Percentiles rank a stretch among this genome's conserved stretches.
These are phyloP conservation scores for Delphinus delphis DNA, from an alignment of 2,113 vertebrate genomes.

Conservation along the genomic window DNA sequence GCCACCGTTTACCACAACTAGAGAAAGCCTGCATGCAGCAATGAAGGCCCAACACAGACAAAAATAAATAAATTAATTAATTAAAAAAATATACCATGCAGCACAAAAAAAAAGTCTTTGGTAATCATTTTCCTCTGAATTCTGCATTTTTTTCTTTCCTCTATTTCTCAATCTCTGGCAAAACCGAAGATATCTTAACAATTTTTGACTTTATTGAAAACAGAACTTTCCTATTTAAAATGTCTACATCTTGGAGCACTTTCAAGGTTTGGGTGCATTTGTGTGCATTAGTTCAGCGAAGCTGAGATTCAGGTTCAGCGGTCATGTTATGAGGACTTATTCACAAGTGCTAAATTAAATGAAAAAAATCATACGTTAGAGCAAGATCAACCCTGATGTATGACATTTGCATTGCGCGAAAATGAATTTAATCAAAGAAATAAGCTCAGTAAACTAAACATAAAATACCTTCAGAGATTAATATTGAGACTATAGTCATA, in stretches of 20 bases:
- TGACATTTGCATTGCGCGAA: background rate
- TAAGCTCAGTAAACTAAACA: background rate
- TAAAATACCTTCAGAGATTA: background rate
- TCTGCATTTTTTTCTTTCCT: background rate
- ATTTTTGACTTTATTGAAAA: background rate
- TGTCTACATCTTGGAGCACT: background rate
- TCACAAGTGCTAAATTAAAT: slow-evolving; percentile 3
- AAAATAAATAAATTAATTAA: too few species aligned
- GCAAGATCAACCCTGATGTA: background rate
- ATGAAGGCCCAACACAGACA: too few species aligned
- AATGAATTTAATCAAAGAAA: slow-evolving; percentile 22
- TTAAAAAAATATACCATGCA: background rate
- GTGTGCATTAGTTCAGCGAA: background rate
- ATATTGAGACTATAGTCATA: background rate
- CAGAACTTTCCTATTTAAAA: background rate
- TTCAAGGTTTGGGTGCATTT: background rate
- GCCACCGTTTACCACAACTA: too few species aligned
- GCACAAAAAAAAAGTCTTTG: background rate
- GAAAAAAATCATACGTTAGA: background rate
- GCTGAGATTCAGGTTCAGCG: background rate
- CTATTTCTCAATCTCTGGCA: background rate
- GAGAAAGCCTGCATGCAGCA: too few species aligned
- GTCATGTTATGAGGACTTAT: background rate
- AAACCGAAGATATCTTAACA: background rate
- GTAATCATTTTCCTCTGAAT: background rate